Conservation (phyloP, 1,140 invertebrate species). For the Chironomus striatipennis region DNA sequence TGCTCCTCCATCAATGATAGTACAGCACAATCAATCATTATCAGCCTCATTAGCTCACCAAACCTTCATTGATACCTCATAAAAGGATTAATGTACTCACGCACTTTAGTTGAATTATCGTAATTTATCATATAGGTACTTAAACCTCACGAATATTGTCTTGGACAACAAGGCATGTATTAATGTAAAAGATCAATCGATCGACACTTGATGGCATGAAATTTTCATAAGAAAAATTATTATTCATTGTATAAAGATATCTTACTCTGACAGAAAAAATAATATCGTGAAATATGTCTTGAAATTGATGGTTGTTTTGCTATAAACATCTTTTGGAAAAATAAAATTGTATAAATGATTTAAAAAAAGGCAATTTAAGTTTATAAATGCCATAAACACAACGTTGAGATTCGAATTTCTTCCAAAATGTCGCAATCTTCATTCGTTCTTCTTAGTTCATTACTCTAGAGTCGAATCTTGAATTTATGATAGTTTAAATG, state of each 20-base stretch:
- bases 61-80: too few relatives aligned
- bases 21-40: too few relatives aligned
- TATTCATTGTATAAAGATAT: not conserved
- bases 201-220: slow-evolving; percentile 6
- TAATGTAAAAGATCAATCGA: not conserved
- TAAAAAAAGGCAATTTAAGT: not conserved
- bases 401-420: not conserved
- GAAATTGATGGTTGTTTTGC: not conserved
- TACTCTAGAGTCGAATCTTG: not conserved
- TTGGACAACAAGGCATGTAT: not conserved
- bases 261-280: not conserved
- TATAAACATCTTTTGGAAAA: not conserved
- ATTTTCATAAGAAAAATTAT: not conserved
- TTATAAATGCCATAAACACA: not conserved
- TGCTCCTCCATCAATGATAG: too few relatives aligned
- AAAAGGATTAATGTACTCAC: slow-evolving; percentile 18
- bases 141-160: not conserved
- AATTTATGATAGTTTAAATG: not conserved
- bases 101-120: slow-evolving; percentile 5
- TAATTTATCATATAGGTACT: not conserved
- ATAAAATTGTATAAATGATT: not conserved
- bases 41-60: too few relatives aligned
- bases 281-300: not conserved
- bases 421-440: not conserved
- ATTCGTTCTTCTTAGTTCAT: not conserved